Base-by-base conservation (phyloP, 2,888 invertebrate species). In the Platycheirus rosarum region DNA sequence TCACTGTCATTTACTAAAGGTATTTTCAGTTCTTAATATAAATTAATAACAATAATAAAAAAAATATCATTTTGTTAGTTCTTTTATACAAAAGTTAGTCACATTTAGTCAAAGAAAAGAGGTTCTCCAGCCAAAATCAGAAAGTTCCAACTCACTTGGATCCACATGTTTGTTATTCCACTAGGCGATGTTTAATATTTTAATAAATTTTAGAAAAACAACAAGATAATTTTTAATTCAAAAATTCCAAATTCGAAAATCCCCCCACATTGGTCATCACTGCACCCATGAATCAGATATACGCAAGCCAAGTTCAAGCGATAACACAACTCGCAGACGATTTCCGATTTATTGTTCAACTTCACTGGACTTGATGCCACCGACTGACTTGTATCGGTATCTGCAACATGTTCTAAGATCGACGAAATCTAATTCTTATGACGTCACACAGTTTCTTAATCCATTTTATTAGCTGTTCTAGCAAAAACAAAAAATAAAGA, bases 141-240 rank as follows among this genome's bases (percentile, higher is more conserved):
- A 55, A 42, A 42, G 26, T 42, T 42, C 14, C 42, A 49, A 57
- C 57, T 57, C 57, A 57, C 57, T 57, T 57, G 57, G 14, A 42
- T 57, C 57, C 57, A 57, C 57, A 57, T 57, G 5, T 23, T 42
- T 42, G 26, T 32, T 8, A 32, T 32, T 8, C 8, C 2, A 8
- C 29, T 32, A 6, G 29, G 5, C 29, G 29, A 32, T n/a, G n/a
- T n/a, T n/a, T n/a, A n/a, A n/a, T n/a, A n/a, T n/a, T n/a, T n/a
- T n/a, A 32, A 23, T 23, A 23, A 23, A 23, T 23, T 23, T 32
- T 7, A 32, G 4, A 5, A 32, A 32, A 32, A 32, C 29, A 32
- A 32, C 26, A 26, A 26, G 26, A 26, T 32, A 8, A 32, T 32
- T 3, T 32, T 32, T 32, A 32, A 3, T 32, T 32, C 1, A 32